Evolutionary conservation across 2,888 invertebrate genomes (phyloP).

Genomic region (Stomorhina lunata): DNA sequence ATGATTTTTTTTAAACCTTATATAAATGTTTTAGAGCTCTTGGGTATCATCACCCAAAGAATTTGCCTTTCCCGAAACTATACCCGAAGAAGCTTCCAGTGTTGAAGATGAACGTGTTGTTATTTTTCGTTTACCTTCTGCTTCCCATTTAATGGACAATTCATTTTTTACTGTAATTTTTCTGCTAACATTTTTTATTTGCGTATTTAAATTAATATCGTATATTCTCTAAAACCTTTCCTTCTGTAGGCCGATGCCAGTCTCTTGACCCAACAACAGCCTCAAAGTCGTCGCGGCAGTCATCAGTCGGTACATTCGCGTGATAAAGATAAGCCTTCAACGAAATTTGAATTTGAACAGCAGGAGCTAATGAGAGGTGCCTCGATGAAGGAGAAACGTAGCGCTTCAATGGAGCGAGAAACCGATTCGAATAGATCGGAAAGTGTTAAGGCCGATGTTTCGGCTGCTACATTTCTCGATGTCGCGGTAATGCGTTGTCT

Average conservation of each 20-base stretch:
- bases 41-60: slow-evolving; percentile 94
- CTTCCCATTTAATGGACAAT: slow-evolving; percentile 87
- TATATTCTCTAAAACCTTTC: neutral
- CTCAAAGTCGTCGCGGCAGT: slow-evolving; percentile 78
- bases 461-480: slow-evolving; percentile 96
- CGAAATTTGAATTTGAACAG: slow-evolving; percentile 79
- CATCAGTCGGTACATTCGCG: slow-evolving; percentile 77
- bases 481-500: slow-evolving; percentile 97
- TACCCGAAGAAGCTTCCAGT: slow-evolving; percentile 95
- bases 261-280: slow-evolving; percentile 85
- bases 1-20: slow-evolving; percentile 28
- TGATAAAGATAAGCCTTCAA: slow-evolving; percentile 76
- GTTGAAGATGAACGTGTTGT: slow-evolving; percentile 96
- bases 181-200: slow-evolving; percentile 22
- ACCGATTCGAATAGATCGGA: slow-evolving; percentile 84
- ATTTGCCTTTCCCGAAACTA: slow-evolving; percentile 93
- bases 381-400: slow-evolving; percentile 78
- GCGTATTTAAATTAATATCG: neutral
- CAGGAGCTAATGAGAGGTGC: slow-evolving; percentile 78
- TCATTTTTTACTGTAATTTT: slow-evolving; percentile 87
- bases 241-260: slow-evolving; percentile 86
- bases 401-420: slow-evolving; percentile 88
- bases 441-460: slow-evolving; percentile 82
- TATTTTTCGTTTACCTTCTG: slow-evolving; percentile 90
- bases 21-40: slow-evolving; percentile 80